A percentile compares a stretch with the other conserved stretches of the same genome.
Evolutionary conservation across 1,140 invertebrate genomes (phyloP).

Genomic region (Meloidogyne exigua): DNA sequence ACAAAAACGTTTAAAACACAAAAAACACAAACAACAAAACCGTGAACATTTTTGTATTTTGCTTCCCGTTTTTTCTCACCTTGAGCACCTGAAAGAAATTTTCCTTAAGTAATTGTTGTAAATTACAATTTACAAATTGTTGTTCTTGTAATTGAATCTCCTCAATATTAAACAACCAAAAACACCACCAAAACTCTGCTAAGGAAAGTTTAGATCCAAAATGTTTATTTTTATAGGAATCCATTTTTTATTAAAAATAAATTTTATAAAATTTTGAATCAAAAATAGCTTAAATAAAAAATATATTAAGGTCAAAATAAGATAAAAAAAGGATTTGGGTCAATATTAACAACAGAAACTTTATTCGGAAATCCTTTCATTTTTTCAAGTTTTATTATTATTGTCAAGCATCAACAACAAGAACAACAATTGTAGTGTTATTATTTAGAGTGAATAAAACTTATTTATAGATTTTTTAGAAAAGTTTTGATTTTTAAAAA

Average conservation of each 20-base stretch:
- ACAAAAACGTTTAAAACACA: background rate
- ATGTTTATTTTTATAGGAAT: background rate
- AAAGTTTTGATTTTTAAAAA: background rate
- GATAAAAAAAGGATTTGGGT: too few species aligned
- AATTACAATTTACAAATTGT: slow-evolving; percentile 3
- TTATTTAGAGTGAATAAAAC: background rate
- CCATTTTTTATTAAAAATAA: background rate
- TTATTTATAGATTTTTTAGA: background rate
- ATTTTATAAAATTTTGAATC: background rate
- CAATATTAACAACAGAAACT: background rate
- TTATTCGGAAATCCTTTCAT: background rate
- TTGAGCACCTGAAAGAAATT: slow-evolving; percentile 25
- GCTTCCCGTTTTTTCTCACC: slow-evolving; percentile 4
- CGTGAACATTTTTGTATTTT: background rate
- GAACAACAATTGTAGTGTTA: background rate
- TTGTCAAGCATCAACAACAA: background rate
- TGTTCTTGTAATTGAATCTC: background rate
- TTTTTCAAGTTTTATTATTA: background rate
- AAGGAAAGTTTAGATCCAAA: background rate
- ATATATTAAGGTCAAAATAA: background rate
- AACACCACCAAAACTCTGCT: slow-evolving; percentile 6
- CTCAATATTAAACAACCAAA: background rate
- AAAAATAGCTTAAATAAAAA: background rate
- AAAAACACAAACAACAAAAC: slow-evolving; percentile 1
- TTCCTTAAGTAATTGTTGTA: slow-evolving; percentile 5